Evolutionary conservation across 2,113 vertebrate species (phyloP), one percentile per base, ranked within the genome.

Genomic region (Oncorhynchus gorbuscha): DNA sequence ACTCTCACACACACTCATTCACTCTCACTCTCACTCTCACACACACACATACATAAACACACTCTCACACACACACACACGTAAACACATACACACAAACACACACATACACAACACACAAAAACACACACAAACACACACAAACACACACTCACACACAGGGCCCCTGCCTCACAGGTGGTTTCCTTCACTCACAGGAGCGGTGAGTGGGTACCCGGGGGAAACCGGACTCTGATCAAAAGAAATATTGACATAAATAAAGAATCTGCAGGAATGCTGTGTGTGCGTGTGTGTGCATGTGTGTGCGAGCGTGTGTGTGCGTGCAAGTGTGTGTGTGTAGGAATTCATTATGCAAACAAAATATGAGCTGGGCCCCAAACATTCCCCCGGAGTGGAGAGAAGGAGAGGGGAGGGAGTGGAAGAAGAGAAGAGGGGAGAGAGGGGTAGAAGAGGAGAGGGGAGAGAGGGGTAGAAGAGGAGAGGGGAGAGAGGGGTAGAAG

Each of bases 111-210:
- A 32, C 5, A 32, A 5, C 5, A 32, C 32, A 32, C 32, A 30
- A 0, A 30, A 4, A 32, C 67, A 64, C 55, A 62, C 79, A 58
- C 79, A 1, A 32, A 5, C 5, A 32, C 32, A 32, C 32, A 30
- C 4, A 30, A 4, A 32, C 67, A 64, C 55, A 62, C 79, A 58
- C 79, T 76, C 74, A 72, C 80, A 74, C 73, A 81, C 80, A 97
- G 96, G 95, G 64, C 90, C 89, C 83, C 79, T 88, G 92, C 92
- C 91, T 92, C 73, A 81, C 80, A 97, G 96, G 95, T 97, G 95
- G 95, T 93, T 95, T 95, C 92, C 94, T 94, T 97, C 96, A 96
- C 92, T 95, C 89, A 73, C 93, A 92, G 93, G 92, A 93, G 90
- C 81, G 87, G 90, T 83, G 90, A 87, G 87, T 83, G 89, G 89